phyloP scores from a whole-genome alignment of 2,113 vertebrate species.

The Chlamydotis undulata region DNA sequence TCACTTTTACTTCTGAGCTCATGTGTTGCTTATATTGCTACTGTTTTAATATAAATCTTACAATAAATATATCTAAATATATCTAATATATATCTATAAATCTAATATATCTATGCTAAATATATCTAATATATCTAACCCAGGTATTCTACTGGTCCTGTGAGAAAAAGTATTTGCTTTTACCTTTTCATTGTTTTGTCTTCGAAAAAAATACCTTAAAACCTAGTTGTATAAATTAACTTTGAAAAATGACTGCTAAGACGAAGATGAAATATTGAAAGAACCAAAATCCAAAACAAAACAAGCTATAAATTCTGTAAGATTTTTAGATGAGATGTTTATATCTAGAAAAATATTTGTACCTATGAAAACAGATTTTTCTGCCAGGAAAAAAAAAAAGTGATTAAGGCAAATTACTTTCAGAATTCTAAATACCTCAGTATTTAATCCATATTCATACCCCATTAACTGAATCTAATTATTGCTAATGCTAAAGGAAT shows the following conservation, averaged over 20 bases:
- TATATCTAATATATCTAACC: not conserved
- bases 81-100: too few relatives aligned
- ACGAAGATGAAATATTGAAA: not conserved
- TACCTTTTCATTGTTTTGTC: not conserved
- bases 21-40: not conserved
- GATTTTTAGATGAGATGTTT: not conserved
- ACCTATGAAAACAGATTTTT: not conserved
- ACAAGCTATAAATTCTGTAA: not conserved
- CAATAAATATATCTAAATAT: not conserved
- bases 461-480: not conserved
- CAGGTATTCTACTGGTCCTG: not conserved
- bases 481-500: not conserved
- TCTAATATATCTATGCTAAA: not conserved
- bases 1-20: not conserved
- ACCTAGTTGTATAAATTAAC: not conserved
- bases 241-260: not conserved
- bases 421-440: not conserved
- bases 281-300: accelerated
- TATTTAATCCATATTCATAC: not conserved
- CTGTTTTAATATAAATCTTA: not conserved
- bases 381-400: not conserved
- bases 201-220: not conserved
- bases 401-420: not conserved
- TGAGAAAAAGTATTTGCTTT: not conserved
- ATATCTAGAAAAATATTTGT: not conserved